phyloP scores from a whole-genome alignment of 2,113 vertebrate genomes.

The Motacilla alba region DNA sequence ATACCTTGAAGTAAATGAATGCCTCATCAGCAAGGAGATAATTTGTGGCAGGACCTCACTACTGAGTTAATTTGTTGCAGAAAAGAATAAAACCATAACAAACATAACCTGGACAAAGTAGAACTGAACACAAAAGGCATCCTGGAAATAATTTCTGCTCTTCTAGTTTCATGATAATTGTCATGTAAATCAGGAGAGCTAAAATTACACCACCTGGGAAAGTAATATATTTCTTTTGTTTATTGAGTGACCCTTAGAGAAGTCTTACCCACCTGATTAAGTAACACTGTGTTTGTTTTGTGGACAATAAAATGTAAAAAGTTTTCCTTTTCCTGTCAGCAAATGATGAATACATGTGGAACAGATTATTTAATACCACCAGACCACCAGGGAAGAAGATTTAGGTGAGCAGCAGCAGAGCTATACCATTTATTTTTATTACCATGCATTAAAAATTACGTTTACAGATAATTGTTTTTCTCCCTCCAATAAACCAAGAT shows the following conservation, averaged over 20 bases:
- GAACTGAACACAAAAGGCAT: conserved; percentile 22
- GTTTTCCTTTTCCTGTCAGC: conserved; percentile 80
- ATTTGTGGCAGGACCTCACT: conserved; percentile 31
- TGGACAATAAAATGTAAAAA: conserved; percentile 78
- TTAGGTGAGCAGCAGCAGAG: conserved; percentile 83
- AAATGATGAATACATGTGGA: conserved; percentile 83
- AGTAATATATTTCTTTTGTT: conserved; percentile 56
- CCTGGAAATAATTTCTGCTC: conserved; percentile 32
- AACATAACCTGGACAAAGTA: conserved; percentile 14
- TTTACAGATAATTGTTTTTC: conserved; percentile 87
- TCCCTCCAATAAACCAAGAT: conserved; percentile 81
- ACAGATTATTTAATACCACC: conserved; percentile 83
- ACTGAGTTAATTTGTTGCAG: background rate
- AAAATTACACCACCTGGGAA: conserved; percentile 37
- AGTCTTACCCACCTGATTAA: conserved; percentile 58
- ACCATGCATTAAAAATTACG: conserved; percentile 85
- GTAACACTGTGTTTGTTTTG: conserved; percentile 67
- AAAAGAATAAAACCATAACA: conserved; percentile 36
- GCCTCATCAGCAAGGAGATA: conserved; percentile 20
- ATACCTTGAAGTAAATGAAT: background rate
- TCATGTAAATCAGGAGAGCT: conserved; percentile 62
- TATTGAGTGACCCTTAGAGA: conserved; percentile 57
- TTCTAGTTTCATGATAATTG: conserved; percentile 59
- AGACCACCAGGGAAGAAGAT: conserved; percentile 87
- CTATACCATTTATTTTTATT: conserved; percentile 87